Base-by-base conservation (phyloP, 2,888 invertebrate species). In the Luperina nickerlii region DNA sequence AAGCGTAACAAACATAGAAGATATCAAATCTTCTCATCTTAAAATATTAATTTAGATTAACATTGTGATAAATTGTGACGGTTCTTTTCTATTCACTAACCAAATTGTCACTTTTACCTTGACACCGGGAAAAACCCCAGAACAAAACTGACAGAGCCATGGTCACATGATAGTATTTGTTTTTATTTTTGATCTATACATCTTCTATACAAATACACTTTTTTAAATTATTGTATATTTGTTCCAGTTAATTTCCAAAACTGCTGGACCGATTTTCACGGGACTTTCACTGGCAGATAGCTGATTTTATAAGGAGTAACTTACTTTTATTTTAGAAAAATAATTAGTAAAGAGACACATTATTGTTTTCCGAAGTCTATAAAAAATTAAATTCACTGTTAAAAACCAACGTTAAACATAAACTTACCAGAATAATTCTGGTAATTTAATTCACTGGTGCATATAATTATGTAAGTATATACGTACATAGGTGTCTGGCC, bases 391-490 rank as follows among this genome's bases (percentile, higher is more conserved):
- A 20, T 9, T 1, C n/a, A 42, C 5, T 15, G 11, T 32, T 48
- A 63, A 27, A 54, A 45, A 48, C 2, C 32, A 27, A 27, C 8
- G 65, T 62, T 63, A 63, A 77, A 78, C 15, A 20, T 7, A 7
- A 5, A 78, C 78, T 82, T 24, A 82, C 71, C 42, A 60, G 45
- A 27, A 72, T 32, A 0, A 2, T 74, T 48, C 42, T 32, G 42
- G 27, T 63, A 66, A 45, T 57, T 66, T 70, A 67, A 65, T 76
- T 71, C 57, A 68, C 70, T 70, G 8, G 13, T 74, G 45, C 51
- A 74, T 73, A 78, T 60, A n/a, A n/a, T n/a, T n/a, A 80, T 54
- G 13, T 73, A 84, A 74, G n/a, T 45, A 69, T 71, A 78, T 60
- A 78, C 54, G 13, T 76, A 84, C 68, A 57, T 45, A 84, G 57